phyloP scores from a whole-genome alignment of 2,797 vertebrate species.

The Tarsius wallacei region DNA sequence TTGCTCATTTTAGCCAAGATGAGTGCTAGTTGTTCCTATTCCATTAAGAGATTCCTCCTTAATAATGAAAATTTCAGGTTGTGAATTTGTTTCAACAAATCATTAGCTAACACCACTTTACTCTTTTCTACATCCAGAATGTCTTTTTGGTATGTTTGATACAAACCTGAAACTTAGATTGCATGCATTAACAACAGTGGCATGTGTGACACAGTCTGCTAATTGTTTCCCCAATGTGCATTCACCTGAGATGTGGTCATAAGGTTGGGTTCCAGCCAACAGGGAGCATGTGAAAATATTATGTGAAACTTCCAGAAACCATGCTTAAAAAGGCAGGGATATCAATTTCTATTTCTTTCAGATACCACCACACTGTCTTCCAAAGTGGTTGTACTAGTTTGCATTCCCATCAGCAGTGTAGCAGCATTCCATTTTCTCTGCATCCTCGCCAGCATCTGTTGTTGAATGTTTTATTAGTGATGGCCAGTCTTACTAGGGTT shows the following conservation, averaged over 20 bases:
- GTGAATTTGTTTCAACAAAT: not conserved
- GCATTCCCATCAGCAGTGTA: no score
- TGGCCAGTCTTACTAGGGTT: no score
- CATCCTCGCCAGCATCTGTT: no score
- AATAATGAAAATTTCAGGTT: not conserved
- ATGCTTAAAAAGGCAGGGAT: not conserved
- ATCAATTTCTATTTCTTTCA: no score
- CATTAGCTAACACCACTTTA: not conserved
- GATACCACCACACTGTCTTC: no score
- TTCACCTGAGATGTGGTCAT: accelerated
- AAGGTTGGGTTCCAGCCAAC: not conserved
- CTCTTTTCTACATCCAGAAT: not conserved
- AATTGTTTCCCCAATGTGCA: not conserved
- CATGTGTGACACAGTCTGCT: no score
- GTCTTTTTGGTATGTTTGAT: not conserved
- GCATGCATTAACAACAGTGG: no score
- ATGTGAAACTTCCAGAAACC: not conserved
- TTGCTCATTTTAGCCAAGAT: not conserved
- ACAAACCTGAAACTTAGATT: not conserved
- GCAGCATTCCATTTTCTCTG: no score
- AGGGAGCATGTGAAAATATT: not conserved
- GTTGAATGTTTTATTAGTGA: no score
- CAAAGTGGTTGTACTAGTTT: no score
- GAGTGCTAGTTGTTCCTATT: not conserved
- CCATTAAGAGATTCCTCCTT: not conserved